Conservation (phyloP, 2,113 vertebrate species). For the Onychostoma macrolepis region DNA sequence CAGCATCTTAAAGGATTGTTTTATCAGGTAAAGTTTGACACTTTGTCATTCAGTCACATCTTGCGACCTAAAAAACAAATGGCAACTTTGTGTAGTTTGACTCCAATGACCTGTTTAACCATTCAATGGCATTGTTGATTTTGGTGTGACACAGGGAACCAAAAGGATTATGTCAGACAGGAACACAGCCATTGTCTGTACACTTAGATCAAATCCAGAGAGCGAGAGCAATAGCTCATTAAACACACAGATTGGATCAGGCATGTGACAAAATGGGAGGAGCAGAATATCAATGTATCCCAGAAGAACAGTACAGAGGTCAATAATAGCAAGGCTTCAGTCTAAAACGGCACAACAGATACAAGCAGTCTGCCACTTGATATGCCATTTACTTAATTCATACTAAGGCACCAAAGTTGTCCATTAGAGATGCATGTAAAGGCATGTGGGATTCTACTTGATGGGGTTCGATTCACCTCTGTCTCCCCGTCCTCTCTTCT, state of each 20-base stretch:
- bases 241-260: conserved; percentile 62
- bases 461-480: conserved; percentile 11
- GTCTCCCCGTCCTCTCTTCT: neutral
- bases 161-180: conserved; percentile 37
- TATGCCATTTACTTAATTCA: neutral
- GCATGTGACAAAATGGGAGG: conserved; percentile 41
- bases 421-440: conserved; percentile 8
- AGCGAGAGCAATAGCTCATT: conserved; percentile 54
- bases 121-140: conserved; percentile 40
- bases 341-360: conserved; percentile 46
- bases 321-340: conserved; percentile 47
- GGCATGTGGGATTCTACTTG: neutral
- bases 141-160: conserved; percentile 24
- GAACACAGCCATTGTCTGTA: conserved; percentile 35
- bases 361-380: conserved; percentile 40
- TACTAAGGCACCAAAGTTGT: neutral
- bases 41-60: neutral
- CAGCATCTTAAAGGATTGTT: neutral
- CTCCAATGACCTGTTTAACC: conserved; percentile 24
- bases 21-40: neutral
- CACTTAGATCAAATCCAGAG: conserved; percentile 47
- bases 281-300: conserved; percentile 42
- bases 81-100: neutral
- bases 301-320: conserved; percentile 31
- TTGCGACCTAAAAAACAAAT: neutral